Conservation (phyloP, 1,140 invertebrate species). For the Parasteatoda tepidariorum region DNA sequence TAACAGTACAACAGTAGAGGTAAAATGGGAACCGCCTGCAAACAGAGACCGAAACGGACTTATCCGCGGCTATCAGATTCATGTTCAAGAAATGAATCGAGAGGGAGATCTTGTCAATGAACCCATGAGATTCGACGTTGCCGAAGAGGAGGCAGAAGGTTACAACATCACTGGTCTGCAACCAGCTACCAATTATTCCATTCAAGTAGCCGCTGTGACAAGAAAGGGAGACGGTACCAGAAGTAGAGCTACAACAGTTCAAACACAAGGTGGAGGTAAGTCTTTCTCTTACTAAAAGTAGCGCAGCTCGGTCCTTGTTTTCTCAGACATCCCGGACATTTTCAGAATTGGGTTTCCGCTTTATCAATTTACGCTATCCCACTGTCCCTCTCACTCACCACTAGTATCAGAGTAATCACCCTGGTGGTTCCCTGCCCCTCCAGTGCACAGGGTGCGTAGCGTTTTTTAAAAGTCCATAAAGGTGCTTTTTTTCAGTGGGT, state of each 20-base stretch:
- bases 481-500: too few relatives aligned
- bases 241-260: slow-evolving; percentile 82
- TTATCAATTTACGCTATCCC: too few relatives aligned
- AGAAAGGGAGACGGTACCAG: slow-evolving; percentile 94
- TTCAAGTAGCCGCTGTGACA: slow-evolving; percentile 87
- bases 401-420: too few relatives aligned
- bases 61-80: slow-evolving; percentile 95
- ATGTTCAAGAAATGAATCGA: slow-evolving; percentile 90
- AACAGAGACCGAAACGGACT: slow-evolving; percentile 94
- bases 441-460: too few relatives aligned
- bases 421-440: too few relatives aligned
- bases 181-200: slow-evolving; percentile 91
- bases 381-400: too few relatives aligned
- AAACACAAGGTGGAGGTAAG: slow-evolving; percentile 86
- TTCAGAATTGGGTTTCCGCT: too few relatives aligned
- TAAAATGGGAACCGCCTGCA: slow-evolving; percentile 90
- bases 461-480: too few relatives aligned
- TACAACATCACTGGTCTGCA: slow-evolving; percentile 88
- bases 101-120: slow-evolving; percentile 70
- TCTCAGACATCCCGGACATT: too few relatives aligned
- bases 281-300: not conserved
- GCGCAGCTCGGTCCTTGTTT: too few relatives aligned
- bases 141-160: slow-evolving; percentile 80
- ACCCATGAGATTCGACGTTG: slow-evolving; percentile 77
- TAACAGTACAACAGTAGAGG: slow-evolving; percentile 93